Evolutionary conservation across 2,888 invertebrate genomes (phyloP), one percentile per base, ranked within the genome.

Genomic region (Rhamphomyia laevipes): DNA sequence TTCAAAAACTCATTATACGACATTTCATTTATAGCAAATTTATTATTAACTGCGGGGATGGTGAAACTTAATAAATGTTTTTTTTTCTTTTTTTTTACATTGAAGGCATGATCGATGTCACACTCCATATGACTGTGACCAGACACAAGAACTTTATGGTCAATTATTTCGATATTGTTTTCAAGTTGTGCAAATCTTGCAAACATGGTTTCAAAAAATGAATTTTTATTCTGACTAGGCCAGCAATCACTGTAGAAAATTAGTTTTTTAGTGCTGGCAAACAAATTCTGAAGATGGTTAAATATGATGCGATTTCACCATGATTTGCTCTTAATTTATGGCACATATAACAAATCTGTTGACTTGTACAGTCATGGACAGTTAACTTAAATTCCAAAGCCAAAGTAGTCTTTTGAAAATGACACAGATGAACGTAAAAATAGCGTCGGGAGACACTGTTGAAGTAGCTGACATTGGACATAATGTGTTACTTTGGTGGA

Each of bases 331-430:
- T 46, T 30, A 48, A 51, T 49, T 57, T 54, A 48, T 55, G 50
- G 55, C 55, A 56, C 52, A 57, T 54, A 37, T 52, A 54, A 33
- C 50, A 53, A 40, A 44, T n/a, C 27, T 50, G 50, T 35, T 49
- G 48, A 43, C 46, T 46, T 5, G 51, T 53, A 40, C 48, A 49
- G 23, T 55, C 53, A 47, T 54, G 53, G 33, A 53, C 46, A 13
- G 49, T 51, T 37, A 51, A 17, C 16, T 51, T 56, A 15, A 41
- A 53, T 7, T n/a, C n/a, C n/a, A n/a, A n/a, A 53, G 54, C 50
- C 54, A 56, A 33, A 56, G 47, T 16, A 45, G 51, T 6, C 51
- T 40, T 53, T 57, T 54, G 18, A 54, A 37, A 53, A 52, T 15
- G 49, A 50, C 11, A 52, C 27, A 13, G 50, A 53, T n/a, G 55